Base-by-base conservation (phyloP, 1,140 invertebrate species). In the Diachasmimorpha longicaudata region DNA sequence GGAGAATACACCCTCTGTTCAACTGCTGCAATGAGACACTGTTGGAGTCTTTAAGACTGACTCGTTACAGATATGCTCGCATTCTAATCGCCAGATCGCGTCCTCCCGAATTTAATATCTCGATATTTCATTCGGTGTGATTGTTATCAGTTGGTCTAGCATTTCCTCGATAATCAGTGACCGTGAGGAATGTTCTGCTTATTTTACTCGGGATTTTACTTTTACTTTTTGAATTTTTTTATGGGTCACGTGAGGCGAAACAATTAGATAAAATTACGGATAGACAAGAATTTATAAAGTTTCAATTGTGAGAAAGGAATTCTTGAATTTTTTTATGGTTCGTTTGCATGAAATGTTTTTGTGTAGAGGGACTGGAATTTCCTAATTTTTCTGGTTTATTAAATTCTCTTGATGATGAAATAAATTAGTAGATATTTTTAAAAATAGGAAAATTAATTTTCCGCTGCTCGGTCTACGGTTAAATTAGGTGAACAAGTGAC, bases 1-100 rank as follows among this genome's bases (percentile, higher is more conserved):
- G 42, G 37, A 23, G 69, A 46, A 48, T 16, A 48, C 37, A 16
- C 19, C 14, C 39, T 44, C 16, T 72, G 25, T 23, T 58, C 48
- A 14, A 42, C 10, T 46, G 14, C 75, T 77, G 52, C 67, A 72
- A 67, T 68, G 58, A 8, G 58, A 63, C 58, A 63, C 66, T 74
- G 75, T 75, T 52, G 19, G 39, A 42, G 42, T 48, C 63, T 70
- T 72, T 78, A 69, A 78, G 74, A 19, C 19, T 14, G 23, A 63
- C 58, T 63, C 23, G 58, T 63, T 63, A 25, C 23, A 25, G 10
- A 11, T 63, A 25, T 63, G 58, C 23, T 11, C 9, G 4, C 23
- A 23, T 23, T 72, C 79, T 80, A 81, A 85, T 83, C 79, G 76
- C 72, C 73, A 74, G 69, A 79, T 77, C 79, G 83, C 82, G 78